Conservation (phyloP, 2,888 invertebrate species). For the Diploptera punctata region DNA sequence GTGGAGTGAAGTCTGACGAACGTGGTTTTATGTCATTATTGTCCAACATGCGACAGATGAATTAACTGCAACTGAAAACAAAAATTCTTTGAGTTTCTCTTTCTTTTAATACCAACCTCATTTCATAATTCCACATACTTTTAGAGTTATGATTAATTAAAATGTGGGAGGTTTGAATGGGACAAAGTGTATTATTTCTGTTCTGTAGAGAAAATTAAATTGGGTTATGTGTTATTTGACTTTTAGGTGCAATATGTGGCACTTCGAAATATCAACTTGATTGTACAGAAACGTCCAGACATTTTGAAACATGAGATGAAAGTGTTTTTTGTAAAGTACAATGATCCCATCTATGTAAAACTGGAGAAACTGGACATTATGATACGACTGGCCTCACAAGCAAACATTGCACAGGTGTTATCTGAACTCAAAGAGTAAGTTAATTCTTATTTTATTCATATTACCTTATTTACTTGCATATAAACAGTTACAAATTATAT, state of each 20-base stretch:
- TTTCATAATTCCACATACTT: no score
- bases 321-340: conserved; percentile 99
- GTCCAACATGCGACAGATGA: no score
- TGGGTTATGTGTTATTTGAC: neutral
- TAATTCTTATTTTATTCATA: no score
- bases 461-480: no score
- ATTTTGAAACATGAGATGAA: conserved; percentile 99
- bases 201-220: neutral
- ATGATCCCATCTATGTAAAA: conserved; percentile 99
- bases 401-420: conserved; percentile 97
- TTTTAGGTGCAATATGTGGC: conserved; percentile 95
- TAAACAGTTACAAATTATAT: no score
- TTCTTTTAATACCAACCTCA: no score
- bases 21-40: no score
- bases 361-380: conserved; percentile 98
- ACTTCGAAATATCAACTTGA: conserved; percentile 96
- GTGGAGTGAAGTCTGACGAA: no score
- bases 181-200: neutral
- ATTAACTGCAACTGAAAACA: no score
- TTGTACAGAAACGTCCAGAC: conserved; percentile 98
- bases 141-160: no score
- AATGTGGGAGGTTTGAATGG: no score
- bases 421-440: conserved; percentile 93
- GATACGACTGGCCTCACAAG: conserved; percentile 97
- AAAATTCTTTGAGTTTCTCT: no score